phyloP scores from a whole-genome alignment of 2,888 invertebrate genomes.

The Volucella inflata region DNA sequence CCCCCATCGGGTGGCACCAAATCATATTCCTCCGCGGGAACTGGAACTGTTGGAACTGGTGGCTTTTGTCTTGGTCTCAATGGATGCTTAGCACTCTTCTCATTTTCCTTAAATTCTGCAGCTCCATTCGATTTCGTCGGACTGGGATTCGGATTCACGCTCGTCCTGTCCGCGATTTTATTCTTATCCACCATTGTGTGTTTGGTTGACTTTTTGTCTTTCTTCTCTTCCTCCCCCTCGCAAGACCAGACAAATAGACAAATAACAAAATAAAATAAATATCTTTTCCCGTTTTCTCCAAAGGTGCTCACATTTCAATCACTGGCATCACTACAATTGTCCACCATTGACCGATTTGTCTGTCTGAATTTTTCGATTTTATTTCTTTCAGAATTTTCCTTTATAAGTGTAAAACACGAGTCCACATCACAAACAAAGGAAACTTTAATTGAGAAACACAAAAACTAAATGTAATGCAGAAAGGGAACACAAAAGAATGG shows the following conservation, averaged over 20 bases:
- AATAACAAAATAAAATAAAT: conserved; percentile 19
- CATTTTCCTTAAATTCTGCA: conserved; percentile 42
- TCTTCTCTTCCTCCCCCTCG: too few species aligned
- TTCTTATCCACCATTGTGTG: conserved; percentile 66
- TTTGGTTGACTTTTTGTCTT: conserved; percentile 37
- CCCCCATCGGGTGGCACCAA: conserved; percentile 92
- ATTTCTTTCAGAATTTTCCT: neutral
- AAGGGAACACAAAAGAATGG: conserved; percentile 22
- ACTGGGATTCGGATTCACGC: conserved; percentile 33
- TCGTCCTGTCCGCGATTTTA: conserved; percentile 64
- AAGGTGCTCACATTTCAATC: conserved; percentile 53
- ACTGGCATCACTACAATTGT: conserved; percentile 30
- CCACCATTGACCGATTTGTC: conserved; percentile 61
- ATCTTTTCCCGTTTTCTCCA: conserved; percentile 19
- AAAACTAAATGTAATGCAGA: conserved; percentile 28
- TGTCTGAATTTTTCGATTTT: too few species aligned
- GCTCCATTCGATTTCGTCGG: conserved; percentile 51
- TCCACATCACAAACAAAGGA: conserved; percentile 73
- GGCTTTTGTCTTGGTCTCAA: conserved; percentile 17
- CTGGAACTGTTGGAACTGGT: neutral
- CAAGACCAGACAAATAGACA: conserved; percentile 12
- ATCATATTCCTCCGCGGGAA: conserved; percentile 86
- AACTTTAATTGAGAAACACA: conserved; percentile 43
- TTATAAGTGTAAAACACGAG: conserved; percentile 48
- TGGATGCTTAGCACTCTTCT: conserved; percentile 20